Conservation (phyloP, 2,888 invertebrate species). For the Hoplodrina blanda region DNA sequence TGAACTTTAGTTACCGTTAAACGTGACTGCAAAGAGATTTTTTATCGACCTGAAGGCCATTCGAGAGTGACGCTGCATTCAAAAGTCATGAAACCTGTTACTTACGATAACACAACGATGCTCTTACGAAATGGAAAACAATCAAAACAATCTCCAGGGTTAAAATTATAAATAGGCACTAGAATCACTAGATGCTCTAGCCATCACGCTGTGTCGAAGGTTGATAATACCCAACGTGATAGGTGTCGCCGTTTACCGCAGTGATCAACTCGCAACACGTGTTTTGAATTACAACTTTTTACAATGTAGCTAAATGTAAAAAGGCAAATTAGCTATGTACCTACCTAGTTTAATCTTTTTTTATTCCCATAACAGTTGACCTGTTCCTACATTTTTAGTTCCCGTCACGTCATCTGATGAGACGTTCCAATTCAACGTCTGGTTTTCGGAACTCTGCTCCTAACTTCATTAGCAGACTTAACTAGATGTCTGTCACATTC, state of each 20-base stretch:
- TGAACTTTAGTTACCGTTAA: slow-evolving; percentile 11
- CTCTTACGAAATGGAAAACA: slow-evolving; percentile 6
- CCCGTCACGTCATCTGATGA: background rate
- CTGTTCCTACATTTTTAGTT: slow-evolving; percentile 13
- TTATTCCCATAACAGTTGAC: slow-evolving; percentile 27
- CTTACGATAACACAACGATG: slow-evolving; percentile 29
- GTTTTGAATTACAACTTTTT: slow-evolving; percentile 42
- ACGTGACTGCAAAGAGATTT: slow-evolving; percentile 12
- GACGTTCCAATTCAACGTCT: slow-evolving; percentile 14
- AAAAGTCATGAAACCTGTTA: slow-evolving; percentile 47
- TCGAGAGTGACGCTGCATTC: slow-evolving; percentile 21
- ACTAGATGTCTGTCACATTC: slow-evolving; percentile 29
- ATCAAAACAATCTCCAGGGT: background rate
- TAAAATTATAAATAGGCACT: slow-evolving; percentile 10
- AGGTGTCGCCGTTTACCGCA: slow-evolving; percentile 50
- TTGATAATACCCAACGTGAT: slow-evolving; percentile 36
- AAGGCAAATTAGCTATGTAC: background rate
- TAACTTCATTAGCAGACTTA: slow-evolving; percentile 19
- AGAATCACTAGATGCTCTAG: background rate
- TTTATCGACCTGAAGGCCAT: slow-evolving; percentile 39
- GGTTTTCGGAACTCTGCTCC: slow-evolving; percentile 1
- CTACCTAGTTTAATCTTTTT: background rate
- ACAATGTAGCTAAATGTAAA: slow-evolving; percentile 33
- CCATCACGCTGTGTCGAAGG: slow-evolving; percentile 32
- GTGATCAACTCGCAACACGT: slow-evolving; percentile 48